Evolutionary conservation across 2,888 invertebrate genomes (phyloP), one percentile per base, ranked within the genome.

Genomic region (Morpho deidamia): DNA sequence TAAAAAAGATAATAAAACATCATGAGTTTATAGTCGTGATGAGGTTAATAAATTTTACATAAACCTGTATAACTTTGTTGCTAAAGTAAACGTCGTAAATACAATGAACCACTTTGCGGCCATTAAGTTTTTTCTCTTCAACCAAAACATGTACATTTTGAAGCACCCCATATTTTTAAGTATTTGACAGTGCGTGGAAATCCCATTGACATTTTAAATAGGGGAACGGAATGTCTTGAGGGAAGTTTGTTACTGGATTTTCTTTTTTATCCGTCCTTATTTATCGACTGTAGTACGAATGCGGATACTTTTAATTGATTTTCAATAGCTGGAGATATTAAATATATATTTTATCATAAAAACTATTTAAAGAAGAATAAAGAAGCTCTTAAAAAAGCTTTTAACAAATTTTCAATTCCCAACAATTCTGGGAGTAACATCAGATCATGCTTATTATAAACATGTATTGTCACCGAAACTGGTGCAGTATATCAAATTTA

Each of bases 31-130:
- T 49, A 42, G 47, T 51, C 33, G 51, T 51, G 53, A 45, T 38
- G 43, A 40, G 51, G 53, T 53, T 59, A 45, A 53, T 59, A 56
- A 58, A 51, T 55, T 61, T 56, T 49, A 44, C 37, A 47, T 52
- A 56, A 56, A 58, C 53, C 51, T 54, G 56, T 57, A 61, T 61
- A 50, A 59, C 60, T 51, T 59, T 56, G 59, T 56, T 56, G 54
- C 51, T 43, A 51, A 54, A 51, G 53, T 56, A 54, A 59, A 59
- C 56, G 53, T 59, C 59, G 51, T 59, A 54, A 59, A 59, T 59
- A 54, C 56, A 56, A 49, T 51, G 53, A 51, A 53, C 59, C 59
- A 59, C 51, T 56, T 56, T 56, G 45, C 12, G 42, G 45, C 43
- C 49, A 59, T 59, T 59, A 56, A 59, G 53, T 43, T 53, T 56